These are phyloP conservation scores for Acanthococcus lagerstroemiae DNA, from an alignment of 2,888 invertebrate species.

Conservation along the genomic window DNA sequence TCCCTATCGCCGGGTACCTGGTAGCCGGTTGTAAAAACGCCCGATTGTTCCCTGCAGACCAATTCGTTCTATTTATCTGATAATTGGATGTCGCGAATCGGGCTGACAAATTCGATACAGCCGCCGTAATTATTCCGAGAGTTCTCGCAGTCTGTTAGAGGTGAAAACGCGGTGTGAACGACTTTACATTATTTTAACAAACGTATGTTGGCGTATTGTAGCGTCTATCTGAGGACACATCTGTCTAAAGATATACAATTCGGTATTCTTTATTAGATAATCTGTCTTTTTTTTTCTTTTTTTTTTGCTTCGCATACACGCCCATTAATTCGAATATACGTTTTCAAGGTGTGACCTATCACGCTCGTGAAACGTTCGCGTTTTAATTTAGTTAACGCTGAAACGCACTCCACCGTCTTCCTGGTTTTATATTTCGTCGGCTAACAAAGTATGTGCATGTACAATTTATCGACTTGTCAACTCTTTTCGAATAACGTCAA, in stretches of 20 bases:
- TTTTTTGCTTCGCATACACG: not conserved
- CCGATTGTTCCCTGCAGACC: not conserved
- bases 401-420: slow-evolving; percentile 4
- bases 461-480: slow-evolving; percentile 28
- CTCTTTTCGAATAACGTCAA: no score
- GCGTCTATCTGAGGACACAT: slow-evolving; percentile 20
- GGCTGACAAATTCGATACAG: no score
- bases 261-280: slow-evolving; percentile 20
- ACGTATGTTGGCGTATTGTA: slow-evolving; percentile 16
- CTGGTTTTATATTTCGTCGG: slow-evolving; percentile 6
- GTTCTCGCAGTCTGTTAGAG: no score
- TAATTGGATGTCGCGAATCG: no score
- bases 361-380: slow-evolving; percentile 22
- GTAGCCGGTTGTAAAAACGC: not conserved
- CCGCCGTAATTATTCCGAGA: no score
- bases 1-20: not conserved
- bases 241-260: slow-evolving; percentile 20
- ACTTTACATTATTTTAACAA: not conserved
- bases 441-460: not conserved
- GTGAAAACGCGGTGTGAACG: slow-evolving; percentile 5
- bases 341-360: slow-evolving; percentile 25
- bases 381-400: slow-evolving; percentile 23
- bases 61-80: not conserved
- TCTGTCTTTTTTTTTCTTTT: slow-evolving; percentile 18
- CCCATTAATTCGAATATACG: slow-evolving; percentile 7